Base-by-base conservation (phyloP, 2,113 vertebrate genomes). In the Poeciliopsis turrubarensis region DNA sequence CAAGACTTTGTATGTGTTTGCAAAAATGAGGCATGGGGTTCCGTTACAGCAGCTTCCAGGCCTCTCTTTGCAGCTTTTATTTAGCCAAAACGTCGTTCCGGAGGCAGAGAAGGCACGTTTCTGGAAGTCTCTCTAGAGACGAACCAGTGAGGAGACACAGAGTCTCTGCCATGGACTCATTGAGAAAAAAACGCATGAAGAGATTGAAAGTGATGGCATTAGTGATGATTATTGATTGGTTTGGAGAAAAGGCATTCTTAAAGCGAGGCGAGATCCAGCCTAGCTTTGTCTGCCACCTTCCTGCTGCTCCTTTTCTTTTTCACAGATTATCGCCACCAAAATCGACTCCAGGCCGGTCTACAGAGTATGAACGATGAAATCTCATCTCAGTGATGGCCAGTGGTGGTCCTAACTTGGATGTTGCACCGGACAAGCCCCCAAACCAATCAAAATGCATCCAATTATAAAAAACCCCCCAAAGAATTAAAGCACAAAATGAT, bases 181-280 rank as follows among this genome's bases (percentile, higher is more conserved):
- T 79, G 81, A 85, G 82, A 89, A 68, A 72, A 72, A 37, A 84
- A 87, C 80, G 77, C 82, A 81, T 75, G 80, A 84, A 89, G 86
- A 79, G 70, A 89, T 91, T 67, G 75, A 84, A 91, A 80, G 82
- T 39, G 85, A 91, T 88, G 82, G 87, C 63, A 71, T 73, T 80
- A 61, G 77, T 81, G 80, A 73, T 47, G 77, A 91, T 83, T 93
- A 92, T 91, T 88, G 91, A 91, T 93, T 93, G 89, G 68, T 79
- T 70, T 87, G 85, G 77, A 84, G 78, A 82, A 87, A 89, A 83
- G 17, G 29, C 69, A 81, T 91, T 89, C 77, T 71, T 86, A 85
- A 91, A 89, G 85, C 69, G 80, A 79, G 69, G 82, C 29, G 85
- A 84, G 74, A 79, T 77, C 81, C 69, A 19, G 26, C 22, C 72